Conservation (phyloP, 2,797 vertebrate species). For the Sebastes hubbsi region DNA sequence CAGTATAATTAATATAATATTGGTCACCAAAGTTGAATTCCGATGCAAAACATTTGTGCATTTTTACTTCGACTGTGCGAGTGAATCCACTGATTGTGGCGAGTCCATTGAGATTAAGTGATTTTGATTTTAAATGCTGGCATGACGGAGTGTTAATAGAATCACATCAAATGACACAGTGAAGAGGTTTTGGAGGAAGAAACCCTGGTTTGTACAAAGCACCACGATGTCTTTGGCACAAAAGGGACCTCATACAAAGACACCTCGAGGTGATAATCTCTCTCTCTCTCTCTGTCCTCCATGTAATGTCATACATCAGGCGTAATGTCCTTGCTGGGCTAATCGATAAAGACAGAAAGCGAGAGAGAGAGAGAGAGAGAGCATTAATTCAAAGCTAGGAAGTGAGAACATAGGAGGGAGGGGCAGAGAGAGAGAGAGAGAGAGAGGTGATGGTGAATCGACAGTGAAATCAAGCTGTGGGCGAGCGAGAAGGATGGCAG, state of each 20-base stretch:
- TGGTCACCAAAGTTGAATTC: not conserved
- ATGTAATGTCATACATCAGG: constrained; percentile 30
- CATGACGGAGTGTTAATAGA: not conserved
- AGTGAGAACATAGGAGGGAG: not conserved
- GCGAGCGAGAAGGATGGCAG: constrained; percentile 6
- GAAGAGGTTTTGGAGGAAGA: not conserved
- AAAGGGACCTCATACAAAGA: not conserved
- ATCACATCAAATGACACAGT: not conserved
- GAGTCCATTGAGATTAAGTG: no score
- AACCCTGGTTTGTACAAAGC: not conserved
- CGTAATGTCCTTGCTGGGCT: constrained; percentile 17
- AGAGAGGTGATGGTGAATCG: not conserved
- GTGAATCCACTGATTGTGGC: no score
- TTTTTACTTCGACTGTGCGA: no score
- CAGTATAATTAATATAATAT: not conserved
- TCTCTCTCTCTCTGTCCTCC: constrained; percentile 7
- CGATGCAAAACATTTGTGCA: not conserved
- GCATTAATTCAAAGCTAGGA: not conserved
- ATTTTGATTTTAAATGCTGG: no score
- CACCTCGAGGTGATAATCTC: constrained; percentile 15
- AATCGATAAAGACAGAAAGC: constrained; percentile 22
- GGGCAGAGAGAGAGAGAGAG: not conserved
- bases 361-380: not conserved
- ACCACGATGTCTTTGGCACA: not conserved
- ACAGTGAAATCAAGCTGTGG: constrained; percentile 7